A percentile compares a stretch with the other conserved stretches of the same genome.
These are phyloP conservation scores for Hirtodrosophila trivittata DNA, from an alignment of 2,888 invertebrate genomes.

Conservation along the genomic window DNA sequence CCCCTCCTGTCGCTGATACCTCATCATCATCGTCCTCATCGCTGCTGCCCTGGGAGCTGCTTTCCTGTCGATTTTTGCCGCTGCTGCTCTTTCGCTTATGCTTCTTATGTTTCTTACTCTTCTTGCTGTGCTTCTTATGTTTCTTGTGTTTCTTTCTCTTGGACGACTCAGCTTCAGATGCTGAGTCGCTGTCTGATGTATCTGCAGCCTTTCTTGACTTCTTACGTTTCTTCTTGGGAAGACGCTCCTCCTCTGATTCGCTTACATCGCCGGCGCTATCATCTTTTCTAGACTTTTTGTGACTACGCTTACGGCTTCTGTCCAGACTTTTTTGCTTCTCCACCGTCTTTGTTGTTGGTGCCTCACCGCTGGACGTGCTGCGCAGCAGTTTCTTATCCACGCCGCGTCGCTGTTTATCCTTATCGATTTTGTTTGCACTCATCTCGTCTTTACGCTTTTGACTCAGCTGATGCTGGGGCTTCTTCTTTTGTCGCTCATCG, in stretches of 20 bases:
- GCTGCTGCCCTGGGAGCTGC: conserved; percentile 85
- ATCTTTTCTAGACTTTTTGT: conserved; percentile 65
- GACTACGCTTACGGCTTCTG: conserved; percentile 59
- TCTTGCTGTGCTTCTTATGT: conserved; percentile 89
- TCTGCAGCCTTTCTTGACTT: conserved; percentile 84
- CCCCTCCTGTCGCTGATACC: conserved; percentile 13
- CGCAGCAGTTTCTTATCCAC: conserved; percentile 59
- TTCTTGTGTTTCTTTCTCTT: conserved; percentile 93
- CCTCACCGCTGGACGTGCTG: conserved; percentile 44
- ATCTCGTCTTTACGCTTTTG: conserved; percentile 40
- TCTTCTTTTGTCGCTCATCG: conserved; percentile 75
- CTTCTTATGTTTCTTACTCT: conserved; percentile 90
- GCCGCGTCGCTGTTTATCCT: conserved; percentile 46
- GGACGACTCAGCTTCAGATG: conserved; percentile 87
- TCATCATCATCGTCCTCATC: conserved; percentile 85
- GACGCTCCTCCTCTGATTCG: conserved; percentile 84
- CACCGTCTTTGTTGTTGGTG: conserved; percentile 11
- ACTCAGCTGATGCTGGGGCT: conserved; percentile 24
- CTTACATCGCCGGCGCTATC: conserved; percentile 77
- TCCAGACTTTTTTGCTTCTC: conserved; percentile 39
- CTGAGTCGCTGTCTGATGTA: conserved; percentile 87
- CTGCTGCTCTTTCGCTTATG: conserved; percentile 86
- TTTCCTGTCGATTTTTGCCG: conserved; percentile 55
- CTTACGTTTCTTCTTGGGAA: conserved; percentile 85
- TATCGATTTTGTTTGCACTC: conserved; percentile 19